Base-by-base conservation (phyloP, 2,888 invertebrate species). In the Mechanitis messenoides region DNA sequence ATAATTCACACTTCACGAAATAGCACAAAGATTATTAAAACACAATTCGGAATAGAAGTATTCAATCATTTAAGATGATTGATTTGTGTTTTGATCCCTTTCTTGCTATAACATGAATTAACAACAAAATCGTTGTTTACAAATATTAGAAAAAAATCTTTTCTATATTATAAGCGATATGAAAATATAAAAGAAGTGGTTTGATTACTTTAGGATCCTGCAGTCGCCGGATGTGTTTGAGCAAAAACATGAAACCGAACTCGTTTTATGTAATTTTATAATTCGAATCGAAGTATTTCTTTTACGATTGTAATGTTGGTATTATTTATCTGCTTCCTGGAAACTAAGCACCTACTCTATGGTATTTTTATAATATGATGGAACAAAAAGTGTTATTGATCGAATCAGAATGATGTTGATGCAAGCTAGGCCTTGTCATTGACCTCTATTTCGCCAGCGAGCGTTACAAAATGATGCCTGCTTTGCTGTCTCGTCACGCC, bases 361-460 rank as follows among this genome's bases (percentile, higher is more conserved):
- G 59, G 56, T 6, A 45, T 53, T 58, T 60, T 60, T 62, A 62
- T 61, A 47, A 28, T 47, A 57, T 57, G 33, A 42, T 60, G 38
- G 38, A 71, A 67, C 68, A 69, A 72, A 74, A 73, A 72, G 67
- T 71, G 68, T 68, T 66, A 68, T 71, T 69, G 69, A 72, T 74
- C 69, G 63, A 64, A 73, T 69, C 78, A 74, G 72, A 78, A 76
- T 77, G 78, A 77, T 77, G 78, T 74, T 78, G 75, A 72, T 76
- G 75, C 76, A 76, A 76, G 81, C 82, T 82, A 84, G 83, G 83
- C 83, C 80, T 87, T 89, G 88, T 88, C 88, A 87, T 85, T 89
- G 88, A 88, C 88, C 88, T 82, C 85, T 86, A 87, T 87, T 89
- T 85, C 76, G 85, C 83, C 83, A 83, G 77, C 74, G 74, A 77